Conservation (phyloP, 2,113 vertebrate genomes). For the Fulica atra region DNA sequence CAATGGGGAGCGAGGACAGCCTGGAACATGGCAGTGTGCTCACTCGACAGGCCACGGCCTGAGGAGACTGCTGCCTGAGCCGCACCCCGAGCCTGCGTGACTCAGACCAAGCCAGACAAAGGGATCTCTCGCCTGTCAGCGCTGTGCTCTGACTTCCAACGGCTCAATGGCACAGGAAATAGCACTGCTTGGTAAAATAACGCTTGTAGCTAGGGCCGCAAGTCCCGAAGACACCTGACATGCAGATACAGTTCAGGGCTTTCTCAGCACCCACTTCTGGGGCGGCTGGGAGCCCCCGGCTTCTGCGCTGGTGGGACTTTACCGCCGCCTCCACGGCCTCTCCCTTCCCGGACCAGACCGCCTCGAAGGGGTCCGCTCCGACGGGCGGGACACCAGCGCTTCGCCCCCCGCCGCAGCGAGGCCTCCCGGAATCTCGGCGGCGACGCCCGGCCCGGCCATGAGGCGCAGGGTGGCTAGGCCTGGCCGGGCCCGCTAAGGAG, state of each 20-base stretch:
- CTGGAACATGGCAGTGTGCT: fast-evolving
- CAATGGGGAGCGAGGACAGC: fast-evolving
- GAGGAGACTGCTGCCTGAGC: neutral
- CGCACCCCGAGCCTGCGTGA: fast-evolving
- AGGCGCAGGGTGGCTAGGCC: neutral
- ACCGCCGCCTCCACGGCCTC: neutral
- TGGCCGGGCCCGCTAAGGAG: constrained; percentile 6
- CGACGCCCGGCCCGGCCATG: neutral
- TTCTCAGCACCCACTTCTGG: fast-evolving
- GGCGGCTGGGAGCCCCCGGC: no score
- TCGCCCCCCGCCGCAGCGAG: neutral
- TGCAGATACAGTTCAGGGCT: fast-evolving
- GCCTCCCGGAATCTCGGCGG: neutral
- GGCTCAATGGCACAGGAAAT: fast-evolving
- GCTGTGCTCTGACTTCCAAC: neutral
- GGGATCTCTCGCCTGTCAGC: fast-evolving
- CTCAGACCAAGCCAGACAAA: neutral
- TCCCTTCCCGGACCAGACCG: neutral
- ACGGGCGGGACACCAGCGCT: neutral
- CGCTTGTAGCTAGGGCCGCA: no score
- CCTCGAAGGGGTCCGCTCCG: neutral
- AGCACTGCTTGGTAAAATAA: neutral
- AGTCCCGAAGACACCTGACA: fast-evolving
- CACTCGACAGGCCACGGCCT: fast-evolving
- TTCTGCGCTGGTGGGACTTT: fast-evolving